phyloP scores from a whole-genome alignment of 64 coral and sea anemone genomes.

The Montipora foliosa region DNA sequence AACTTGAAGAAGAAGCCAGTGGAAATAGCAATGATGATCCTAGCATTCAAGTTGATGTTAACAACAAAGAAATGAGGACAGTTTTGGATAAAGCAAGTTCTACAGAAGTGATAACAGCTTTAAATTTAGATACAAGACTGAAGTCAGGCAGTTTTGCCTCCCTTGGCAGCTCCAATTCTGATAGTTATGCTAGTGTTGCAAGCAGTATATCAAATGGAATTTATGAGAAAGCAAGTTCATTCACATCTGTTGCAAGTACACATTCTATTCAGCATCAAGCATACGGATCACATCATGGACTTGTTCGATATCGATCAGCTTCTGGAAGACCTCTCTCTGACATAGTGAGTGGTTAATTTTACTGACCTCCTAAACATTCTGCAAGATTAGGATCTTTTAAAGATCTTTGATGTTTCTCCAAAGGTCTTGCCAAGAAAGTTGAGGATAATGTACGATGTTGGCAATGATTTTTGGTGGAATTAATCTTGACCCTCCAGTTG shows the following conservation, averaged over 20 bases:
- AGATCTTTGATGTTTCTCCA: too few species aligned
- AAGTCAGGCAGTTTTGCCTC: slow-evolving; percentile 84
- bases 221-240: slow-evolving; percentile 79
- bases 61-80: slow-evolving; percentile 94
- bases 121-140: slow-evolving; percentile 80
- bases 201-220: slow-evolving; percentile 86
- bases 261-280: slow-evolving; percentile 54
- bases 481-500: too few species aligned
- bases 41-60: slow-evolving; percentile 85
- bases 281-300: slow-evolving; percentile 24
- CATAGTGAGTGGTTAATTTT: slow-evolving; percentile 63
- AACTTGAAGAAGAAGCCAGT: slow-evolving; percentile 3
- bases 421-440: too few species aligned
- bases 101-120: slow-evolving; percentile 88
- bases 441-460: too few species aligned
- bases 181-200: slow-evolving; percentile 83
- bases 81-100: slow-evolving; percentile 92
- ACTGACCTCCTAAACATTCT: too few species aligned
- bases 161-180: slow-evolving; percentile 76
- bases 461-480: too few species aligned
- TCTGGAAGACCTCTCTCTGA: slow-evolving; percentile 93
- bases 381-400: too few species aligned
- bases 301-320: slow-evolving; percentile 81
- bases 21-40: slow-evolving; percentile 36
- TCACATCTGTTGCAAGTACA: slow-evolving; percentile 84